A percentile compares a stretch with the other conserved stretches of the same genome.
Conservation (phyloP, 2,113 vertebrate species). For the Clarias macrocephalus region DNA sequence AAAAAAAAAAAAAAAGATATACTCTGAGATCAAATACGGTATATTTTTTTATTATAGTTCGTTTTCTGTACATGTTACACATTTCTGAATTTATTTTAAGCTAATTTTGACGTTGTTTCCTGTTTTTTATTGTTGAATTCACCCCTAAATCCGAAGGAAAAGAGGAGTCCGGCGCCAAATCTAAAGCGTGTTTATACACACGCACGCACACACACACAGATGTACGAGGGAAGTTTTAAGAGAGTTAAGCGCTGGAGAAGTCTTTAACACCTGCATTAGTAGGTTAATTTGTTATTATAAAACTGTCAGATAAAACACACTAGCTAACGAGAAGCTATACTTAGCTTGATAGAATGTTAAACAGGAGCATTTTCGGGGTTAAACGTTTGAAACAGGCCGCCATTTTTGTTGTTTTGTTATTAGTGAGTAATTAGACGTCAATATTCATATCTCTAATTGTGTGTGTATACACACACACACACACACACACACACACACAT, state of each 20-base stretch:
- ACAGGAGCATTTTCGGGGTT: neutral
- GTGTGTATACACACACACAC: too few species aligned
- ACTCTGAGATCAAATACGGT: too few species aligned
- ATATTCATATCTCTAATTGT: neutral
- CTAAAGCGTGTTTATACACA: conserved; percentile 10
- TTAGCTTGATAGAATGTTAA: neutral
- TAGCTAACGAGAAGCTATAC: too few species aligned
- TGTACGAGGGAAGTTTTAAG: neutral
- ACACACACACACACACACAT: too few species aligned
- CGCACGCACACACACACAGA: neutral
- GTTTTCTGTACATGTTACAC: neutral
- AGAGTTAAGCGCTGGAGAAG: too few species aligned
- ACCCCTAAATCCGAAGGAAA: neutral
- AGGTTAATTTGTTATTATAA: neutral
- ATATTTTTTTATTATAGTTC: accelerated
- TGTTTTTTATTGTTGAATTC: neutral
- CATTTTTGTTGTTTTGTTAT: neutral
- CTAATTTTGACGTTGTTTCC: neutral
- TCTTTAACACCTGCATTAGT: neutral
- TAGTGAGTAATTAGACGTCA: neutral
- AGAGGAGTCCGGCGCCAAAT: conserved; percentile 38
- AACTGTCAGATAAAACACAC: neutral
- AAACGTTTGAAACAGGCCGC: neutral
- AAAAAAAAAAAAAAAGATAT: too few species aligned
- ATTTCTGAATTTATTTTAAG: too few species aligned